Conservation (phyloP, 37 sponge, comb jelly and placozoan genomes). For the Lycopodina hypogea region DNA sequence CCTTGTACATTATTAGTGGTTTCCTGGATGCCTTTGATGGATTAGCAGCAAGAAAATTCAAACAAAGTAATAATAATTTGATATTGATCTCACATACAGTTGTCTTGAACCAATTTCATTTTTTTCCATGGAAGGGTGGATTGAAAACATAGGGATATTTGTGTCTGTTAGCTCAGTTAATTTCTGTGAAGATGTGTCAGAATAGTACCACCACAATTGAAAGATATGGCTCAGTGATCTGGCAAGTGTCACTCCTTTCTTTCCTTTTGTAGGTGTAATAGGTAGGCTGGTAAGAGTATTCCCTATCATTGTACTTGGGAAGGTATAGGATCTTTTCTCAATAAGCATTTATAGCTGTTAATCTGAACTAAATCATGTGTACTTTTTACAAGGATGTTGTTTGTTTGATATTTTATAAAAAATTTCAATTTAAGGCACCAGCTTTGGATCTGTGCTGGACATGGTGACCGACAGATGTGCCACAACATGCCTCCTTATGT, state of each 20-base stretch:
- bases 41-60: conserved; percentile 68
- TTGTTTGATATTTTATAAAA: not conserved
- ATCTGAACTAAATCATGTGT: not conserved
- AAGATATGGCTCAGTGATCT: too few species aligned
- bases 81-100: too few species aligned
- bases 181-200: too few species aligned
- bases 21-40: conserved; percentile 89
- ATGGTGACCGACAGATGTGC: conserved; percentile 90
- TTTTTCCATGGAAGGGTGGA: not conserved
- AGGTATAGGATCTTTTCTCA: not conserved
- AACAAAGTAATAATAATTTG: conserved; percentile 47
- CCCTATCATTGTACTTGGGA: too few species aligned
- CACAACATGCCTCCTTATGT: conserved; percentile 70
- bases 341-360: not conserved
- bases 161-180: too few species aligned
- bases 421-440: conserved; percentile 35
- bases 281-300: too few species aligned
- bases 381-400: not conserved
- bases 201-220: not conserved
- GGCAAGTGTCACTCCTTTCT: too few species aligned
- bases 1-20: conserved; percentile 59
- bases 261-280: too few species aligned
- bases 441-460: conserved; percentile 90
- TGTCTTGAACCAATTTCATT: not conserved
- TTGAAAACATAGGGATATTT: too few species aligned